Conservation (phyloP, 37 sponge, comb jelly and placozoan species). For the Crambe crambe region DNA sequence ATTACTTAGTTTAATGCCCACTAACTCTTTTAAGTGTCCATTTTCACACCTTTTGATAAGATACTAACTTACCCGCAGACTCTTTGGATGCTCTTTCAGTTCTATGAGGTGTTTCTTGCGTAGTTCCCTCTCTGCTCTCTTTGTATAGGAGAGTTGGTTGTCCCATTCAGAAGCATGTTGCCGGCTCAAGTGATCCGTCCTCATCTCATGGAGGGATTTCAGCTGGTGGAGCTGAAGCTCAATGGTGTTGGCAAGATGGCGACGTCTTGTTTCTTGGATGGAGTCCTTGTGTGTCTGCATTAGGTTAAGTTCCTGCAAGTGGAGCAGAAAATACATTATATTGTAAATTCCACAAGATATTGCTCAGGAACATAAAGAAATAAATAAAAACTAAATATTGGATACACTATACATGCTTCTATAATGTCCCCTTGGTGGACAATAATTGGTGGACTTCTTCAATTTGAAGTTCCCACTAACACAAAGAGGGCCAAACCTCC, state of each 20-base stretch:
- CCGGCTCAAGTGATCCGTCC: slow-evolving; percentile 80
- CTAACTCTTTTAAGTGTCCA: not conserved
- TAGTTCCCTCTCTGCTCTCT: slow-evolving; percentile 90
- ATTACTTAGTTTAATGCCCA: not conserved
- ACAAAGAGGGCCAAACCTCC: too few species aligned
- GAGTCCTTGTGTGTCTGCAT: slow-evolving; percentile 93
- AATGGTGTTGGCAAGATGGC: slow-evolving; percentile 75
- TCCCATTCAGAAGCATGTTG: slow-evolving; percentile 95
- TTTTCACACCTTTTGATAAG: not conserved
- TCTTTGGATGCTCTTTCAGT: slow-evolving; percentile 95
- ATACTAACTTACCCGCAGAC: slow-evolving; percentile 68
- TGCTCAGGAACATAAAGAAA: too few species aligned
- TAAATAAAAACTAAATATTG: too few species aligned
- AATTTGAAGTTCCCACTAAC: too few species aligned
- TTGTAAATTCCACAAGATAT: too few species aligned
- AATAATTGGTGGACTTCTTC: too few species aligned
- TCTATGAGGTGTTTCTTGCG: slow-evolving; percentile 94
- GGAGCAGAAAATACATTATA: not conserved
- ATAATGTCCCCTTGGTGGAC: too few species aligned
- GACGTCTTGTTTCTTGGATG: slow-evolving; percentile 75
- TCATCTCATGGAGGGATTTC: slow-evolving; percentile 82
- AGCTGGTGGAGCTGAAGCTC: slow-evolving; percentile 91
- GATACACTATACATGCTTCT: too few species aligned
- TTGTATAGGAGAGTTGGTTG: slow-evolving; percentile 95
- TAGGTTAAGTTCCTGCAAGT: slow-evolving; percentile 81